Evolutionary conservation across 2,797 vertebrate species (phyloP).

Genomic region (Ptychobarbus kaznakovi): DNA sequence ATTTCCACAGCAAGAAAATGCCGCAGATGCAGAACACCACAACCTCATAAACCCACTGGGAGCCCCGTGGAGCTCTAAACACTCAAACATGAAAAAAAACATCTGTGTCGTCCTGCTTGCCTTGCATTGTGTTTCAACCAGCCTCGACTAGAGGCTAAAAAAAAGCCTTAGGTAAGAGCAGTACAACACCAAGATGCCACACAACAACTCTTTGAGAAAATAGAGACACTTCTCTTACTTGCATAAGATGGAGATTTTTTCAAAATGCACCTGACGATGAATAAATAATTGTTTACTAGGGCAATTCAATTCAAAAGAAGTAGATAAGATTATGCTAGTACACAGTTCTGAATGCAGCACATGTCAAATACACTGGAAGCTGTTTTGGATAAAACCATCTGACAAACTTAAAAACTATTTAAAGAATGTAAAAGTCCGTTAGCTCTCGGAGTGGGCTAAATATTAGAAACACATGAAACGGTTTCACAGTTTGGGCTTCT

Average conservation of each 20-base stretch:
- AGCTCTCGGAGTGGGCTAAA: not conserved
- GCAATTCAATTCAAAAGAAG: not conserved
- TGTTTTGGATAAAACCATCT: slow-evolving; percentile 3
- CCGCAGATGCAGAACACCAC: slow-evolving; percentile 57
- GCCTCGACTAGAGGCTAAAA: slow-evolving; percentile 27
- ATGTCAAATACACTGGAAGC: not conserved
- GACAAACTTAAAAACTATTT: slow-evolving; percentile 1
- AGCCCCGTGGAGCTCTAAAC: slow-evolving; percentile 38
- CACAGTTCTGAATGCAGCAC: not conserved
- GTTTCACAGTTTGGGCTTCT: not conserved
- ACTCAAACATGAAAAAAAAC: slow-evolving; percentile 1
- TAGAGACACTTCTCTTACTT: not conserved
- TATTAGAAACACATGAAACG: slow-evolving; percentile 5
- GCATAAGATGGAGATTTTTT: not conserved
- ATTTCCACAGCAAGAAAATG: slow-evolving; percentile 55
- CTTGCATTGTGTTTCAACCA: slow-evolving; percentile 16
- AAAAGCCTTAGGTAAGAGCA: slow-evolving; percentile 9
- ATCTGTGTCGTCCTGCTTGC: slow-evolving; percentile 18
- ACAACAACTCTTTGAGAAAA: slow-evolving; percentile 12
- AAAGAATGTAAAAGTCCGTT: not conserved
- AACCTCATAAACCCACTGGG: slow-evolving; percentile 48
- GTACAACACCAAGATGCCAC: not conserved
- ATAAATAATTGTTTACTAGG: slow-evolving; percentile 15
- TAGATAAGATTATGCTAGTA: not conserved
- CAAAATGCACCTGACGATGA: not conserved